Base-by-base conservation (phyloP, 1,140 invertebrate genomes). In the Bombus terrestris region DNA sequence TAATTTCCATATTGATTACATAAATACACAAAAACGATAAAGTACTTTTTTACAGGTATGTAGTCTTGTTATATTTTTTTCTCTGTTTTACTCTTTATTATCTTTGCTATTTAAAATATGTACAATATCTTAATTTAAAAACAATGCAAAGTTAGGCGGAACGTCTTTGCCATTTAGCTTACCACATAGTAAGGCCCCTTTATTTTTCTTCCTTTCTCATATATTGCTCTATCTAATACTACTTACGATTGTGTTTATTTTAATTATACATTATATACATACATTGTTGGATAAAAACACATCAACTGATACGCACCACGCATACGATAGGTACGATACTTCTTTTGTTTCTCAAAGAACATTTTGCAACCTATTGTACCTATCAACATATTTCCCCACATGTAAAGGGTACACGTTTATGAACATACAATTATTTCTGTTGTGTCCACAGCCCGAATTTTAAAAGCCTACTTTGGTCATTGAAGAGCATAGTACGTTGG, bases 161-260 rank as follows among this genome's bases (percentile, higher is more conserved):
- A 88, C 73, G 66, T 86, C 80, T 87, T 90, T 83, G 75, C 68
- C 10, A 59, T 41, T 90, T 85, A 90, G 82, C 43, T 91, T 91
- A 91, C 68, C 81, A 71, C 57, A 28, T 90, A 89, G 83, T 91
- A 90, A 91, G 89, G 90, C 90, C 89, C 87, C 89, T 87, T 90
- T 79, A 53, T 79, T 86, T 79, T 87, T 84, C 59, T 71, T 62
- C 28, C 59, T 68, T 83, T 68, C 79, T 88, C 82, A 77, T 74
- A 77, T 90, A 85, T 90, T 89, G 88, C 81, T 91, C 77, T 88
- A 89, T 82, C 71, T 87, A 87, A 90, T 90, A 89, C 78, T 85
- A 90, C 66, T 87, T 79, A 89, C 78, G 86, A 79, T 82, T 85
- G 68, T 82, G 66, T 89, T 86, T 89, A 90, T 90, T 89, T 80